Percentiles rank a stretch among this genome's conserved stretches.
Evolutionary conservation across 2,888 invertebrate species (phyloP).

Genomic region (Oscheius sp.): DNA sequence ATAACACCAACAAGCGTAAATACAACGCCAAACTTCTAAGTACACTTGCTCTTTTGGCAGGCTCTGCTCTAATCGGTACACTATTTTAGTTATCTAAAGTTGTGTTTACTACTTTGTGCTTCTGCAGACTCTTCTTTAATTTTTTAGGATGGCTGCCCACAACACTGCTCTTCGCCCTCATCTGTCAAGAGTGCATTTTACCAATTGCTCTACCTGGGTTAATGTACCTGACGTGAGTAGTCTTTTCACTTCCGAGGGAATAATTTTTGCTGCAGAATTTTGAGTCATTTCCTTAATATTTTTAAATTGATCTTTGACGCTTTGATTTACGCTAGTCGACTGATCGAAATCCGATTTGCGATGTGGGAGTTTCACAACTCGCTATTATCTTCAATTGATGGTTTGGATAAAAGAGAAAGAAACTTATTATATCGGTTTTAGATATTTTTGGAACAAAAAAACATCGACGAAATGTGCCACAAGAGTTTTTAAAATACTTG

Average conservation of each 20-base stretch:
- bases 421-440: neutral
- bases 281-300: slow-evolving; percentile 55
- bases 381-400: slow-evolving; percentile 12
- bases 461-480: slow-evolving; percentile 38
- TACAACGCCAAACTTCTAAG: slow-evolving; percentile 59
- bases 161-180: slow-evolving; percentile 47
- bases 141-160: slow-evolving; percentile 53
- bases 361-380: slow-evolving; percentile 58
- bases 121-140: too few species aligned
- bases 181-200: slow-evolving; percentile 47
- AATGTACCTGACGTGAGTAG: slow-evolving; percentile 25
- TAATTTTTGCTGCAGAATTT: slow-evolving; percentile 20
- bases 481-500: slow-evolving; percentile 55
- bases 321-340: slow-evolving; percentile 78
- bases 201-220: slow-evolving; percentile 29
- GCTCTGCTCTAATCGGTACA: slow-evolving; percentile 57
- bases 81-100: neutral
- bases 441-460: slow-evolving; percentile 15
- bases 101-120: too few species aligned
- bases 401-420: neutral
- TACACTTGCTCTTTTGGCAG: slow-evolving; percentile 61
- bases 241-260: neutral
- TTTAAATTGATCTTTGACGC: slow-evolving; percentile 76
- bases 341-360: slow-evolving; percentile 76
- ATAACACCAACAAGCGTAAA: slow-evolving; percentile 46